phyloP scores from a whole-genome alignment of 2,888 invertebrate genomes.

The Pegoplata infirma region DNA sequence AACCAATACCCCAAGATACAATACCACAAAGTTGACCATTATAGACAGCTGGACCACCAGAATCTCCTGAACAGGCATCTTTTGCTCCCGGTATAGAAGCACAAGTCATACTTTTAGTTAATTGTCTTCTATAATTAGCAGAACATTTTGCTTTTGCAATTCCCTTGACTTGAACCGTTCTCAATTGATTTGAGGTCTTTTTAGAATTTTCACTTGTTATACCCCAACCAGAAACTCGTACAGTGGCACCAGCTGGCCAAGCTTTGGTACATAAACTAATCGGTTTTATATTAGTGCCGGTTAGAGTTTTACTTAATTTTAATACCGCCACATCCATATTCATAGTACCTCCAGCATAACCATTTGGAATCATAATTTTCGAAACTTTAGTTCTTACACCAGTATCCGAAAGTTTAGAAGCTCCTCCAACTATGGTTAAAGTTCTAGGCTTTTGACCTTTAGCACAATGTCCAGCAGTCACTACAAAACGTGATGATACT shows the following conservation, averaged over 20 bases:
- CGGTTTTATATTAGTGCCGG: constrained; percentile 37
- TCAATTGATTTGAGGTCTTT: constrained; percentile 40
- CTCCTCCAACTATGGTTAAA: constrained; percentile 51
- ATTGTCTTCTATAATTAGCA: not conserved
- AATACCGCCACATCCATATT: constrained; percentile 64
- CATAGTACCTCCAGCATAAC: constrained; percentile 22
- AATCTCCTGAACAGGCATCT: constrained; percentile 71
- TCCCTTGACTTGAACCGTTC: constrained; percentile 14
- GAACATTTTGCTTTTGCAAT: not conserved
- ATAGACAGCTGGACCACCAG: constrained; percentile 70
- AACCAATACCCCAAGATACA: constrained; percentile 79
- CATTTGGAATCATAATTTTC: constrained; percentile 11
- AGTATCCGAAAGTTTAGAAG: constrained; percentile 3
- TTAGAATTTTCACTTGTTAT: not conserved
- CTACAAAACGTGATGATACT: constrained; percentile 16
- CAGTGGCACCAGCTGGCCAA: constrained; percentile 8
- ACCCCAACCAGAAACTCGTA: constrained; percentile 66
- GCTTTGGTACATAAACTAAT: constrained; percentile 38
- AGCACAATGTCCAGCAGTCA: constrained; percentile 55
- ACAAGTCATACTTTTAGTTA: constrained; percentile 67
- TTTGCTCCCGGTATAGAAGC: constrained; percentile 61
- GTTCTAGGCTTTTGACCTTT: not conserved
- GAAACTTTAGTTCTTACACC: constrained; percentile 14
- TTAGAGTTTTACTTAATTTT: constrained; percentile 21
- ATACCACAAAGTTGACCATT: constrained; percentile 80